Evolutionary conservation across 2,113 vertebrate genomes (phyloP), one percentile per base, ranked within the genome.

Genomic region (Lepidothrix coronata): DNA sequence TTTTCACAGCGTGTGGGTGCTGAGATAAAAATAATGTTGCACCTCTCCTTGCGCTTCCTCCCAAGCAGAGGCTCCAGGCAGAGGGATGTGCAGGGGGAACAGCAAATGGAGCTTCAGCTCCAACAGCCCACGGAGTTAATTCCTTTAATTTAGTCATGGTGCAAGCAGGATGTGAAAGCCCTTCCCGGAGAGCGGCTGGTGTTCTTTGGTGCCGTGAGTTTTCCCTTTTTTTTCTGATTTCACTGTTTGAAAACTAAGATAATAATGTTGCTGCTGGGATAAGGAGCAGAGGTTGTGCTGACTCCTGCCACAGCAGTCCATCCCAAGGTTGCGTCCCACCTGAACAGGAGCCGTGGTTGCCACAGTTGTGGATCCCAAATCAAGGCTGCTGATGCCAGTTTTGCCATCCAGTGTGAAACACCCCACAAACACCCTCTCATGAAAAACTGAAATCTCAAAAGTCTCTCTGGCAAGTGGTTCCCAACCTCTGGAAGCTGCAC

Each of bases 21-120:
- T 0, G 82, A 57, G 92, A 91, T 80, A 92, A 96, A 97, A 94
- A 96, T 95, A 95, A 59, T 37, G 54, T 92, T n/a, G 67, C 91
- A 76, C 89, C 87, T 94, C 78, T 96, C 71, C 78, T 39, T 83
- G 87, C 2, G 55, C 77, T 94, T 68, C 93, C 71, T 94, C 91
- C 93, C 2, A 33, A 16, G 88, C 91, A 54, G 91, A 1, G 4
- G 91, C 91, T 91, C 77, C 88, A 51, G 85, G 88, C 82, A 3
- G 39, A 71, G 90, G 85, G 82, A 74, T 85, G 90, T 54, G 91
- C 77, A 65, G 78, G 84, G 89, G 89, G 51, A 92, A 66, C 77
- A 30, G 77, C 68, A 55, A 86, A 71, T 2, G 14, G 93, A 92
- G 81, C 86, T 68, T 57, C 70, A 55, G 84, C 77, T 88, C 76